Evolutionary conservation across 2,113 vertebrate species (phyloP).

Genomic region (Aspiorhynchus laticeps): DNA sequence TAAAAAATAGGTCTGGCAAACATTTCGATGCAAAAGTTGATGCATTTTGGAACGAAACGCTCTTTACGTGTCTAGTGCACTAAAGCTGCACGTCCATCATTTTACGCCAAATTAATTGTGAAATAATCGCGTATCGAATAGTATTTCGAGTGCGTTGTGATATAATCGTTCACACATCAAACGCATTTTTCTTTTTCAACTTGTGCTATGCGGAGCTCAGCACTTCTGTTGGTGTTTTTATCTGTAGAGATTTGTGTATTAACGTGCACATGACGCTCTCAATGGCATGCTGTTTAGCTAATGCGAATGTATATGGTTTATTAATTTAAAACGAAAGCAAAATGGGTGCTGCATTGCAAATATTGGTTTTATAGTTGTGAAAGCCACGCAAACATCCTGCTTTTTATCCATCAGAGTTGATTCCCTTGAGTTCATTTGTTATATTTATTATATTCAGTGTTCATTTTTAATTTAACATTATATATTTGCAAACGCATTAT

Average conservation of each 20-base stretch:
- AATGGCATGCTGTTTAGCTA: not conserved
- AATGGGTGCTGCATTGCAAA: not conserved
- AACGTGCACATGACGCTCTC: not conserved
- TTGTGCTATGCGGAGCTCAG: not conserved
- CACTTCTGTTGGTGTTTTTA: not conserved
- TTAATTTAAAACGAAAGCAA: not conserved
- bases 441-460: not conserved
- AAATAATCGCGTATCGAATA: not conserved
- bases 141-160: not conserved
- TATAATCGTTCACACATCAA: not conserved
- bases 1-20: not conserved
- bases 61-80: not conserved
- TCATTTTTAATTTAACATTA: not conserved
- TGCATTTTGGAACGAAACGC: not conserved
- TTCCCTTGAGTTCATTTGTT: not conserved
- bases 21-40: not conserved
- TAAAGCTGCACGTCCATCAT: not conserved
- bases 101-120: not conserved
- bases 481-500: not conserved
- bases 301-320: not conserved
- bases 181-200: not conserved
- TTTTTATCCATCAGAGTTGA: not conserved
- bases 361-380: not conserved
- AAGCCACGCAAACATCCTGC: not conserved
- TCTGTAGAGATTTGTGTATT: not conserved